phyloP scores from a whole-genome alignment of 2,113 vertebrate species.

The Cavia porcellus region DNA sequence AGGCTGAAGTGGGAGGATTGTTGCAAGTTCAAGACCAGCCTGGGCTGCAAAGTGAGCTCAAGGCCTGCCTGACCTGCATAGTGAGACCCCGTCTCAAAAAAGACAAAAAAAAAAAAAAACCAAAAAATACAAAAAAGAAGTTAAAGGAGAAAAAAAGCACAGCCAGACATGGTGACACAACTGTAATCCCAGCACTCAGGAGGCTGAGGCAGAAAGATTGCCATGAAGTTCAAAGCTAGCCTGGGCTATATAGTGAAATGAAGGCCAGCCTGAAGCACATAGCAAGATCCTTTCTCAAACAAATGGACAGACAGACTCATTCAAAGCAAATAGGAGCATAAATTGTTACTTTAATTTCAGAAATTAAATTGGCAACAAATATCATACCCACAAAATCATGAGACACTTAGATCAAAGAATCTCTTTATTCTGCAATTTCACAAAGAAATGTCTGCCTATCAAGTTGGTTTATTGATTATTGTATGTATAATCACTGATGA shows the following conservation, averaged over 20 bases:
- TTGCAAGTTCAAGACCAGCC: too few species aligned
- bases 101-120: too few species aligned
- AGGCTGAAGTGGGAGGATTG: too few species aligned
- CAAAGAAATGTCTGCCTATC: conserved; percentile 14
- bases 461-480: neutral
- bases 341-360: neutral
- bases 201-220: neutral
- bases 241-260: neutral
- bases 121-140: neutral
- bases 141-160: neutral
- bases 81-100: too few species aligned
- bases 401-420: neutral
- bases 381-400: conserved; percentile 1
- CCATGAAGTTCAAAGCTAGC: neutral
- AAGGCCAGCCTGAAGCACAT: neutral
- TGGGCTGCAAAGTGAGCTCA: too few species aligned
- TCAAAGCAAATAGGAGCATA: neutral
- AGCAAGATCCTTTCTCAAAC: neutral
- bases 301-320: neutral
- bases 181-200: neutral
- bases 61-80: too few species aligned
- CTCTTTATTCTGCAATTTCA: neutral
- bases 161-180: neutral
- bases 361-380: conserved; percentile 54
- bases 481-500: neutral